A percentile compares a stretch with the other conserved stretches of the same genome.
Evolutionary conservation across 2,888 invertebrate species (phyloP).

Genomic region (Melanotus villosus): DNA sequence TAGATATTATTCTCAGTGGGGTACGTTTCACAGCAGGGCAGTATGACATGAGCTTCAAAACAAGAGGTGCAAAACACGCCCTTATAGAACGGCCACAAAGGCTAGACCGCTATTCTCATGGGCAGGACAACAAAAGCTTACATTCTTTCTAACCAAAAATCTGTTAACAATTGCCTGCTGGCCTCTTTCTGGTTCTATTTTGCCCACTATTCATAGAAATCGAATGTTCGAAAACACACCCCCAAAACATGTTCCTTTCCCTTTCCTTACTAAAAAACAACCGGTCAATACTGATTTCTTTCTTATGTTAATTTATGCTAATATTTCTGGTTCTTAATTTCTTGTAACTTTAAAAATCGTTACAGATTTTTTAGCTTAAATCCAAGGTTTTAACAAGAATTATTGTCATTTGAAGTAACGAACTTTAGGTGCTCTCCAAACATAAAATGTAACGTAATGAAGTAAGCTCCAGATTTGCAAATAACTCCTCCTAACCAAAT

Average conservation of each 20-base stretch:
- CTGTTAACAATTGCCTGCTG: conserved; percentile 52
- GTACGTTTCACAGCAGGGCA: conserved; percentile 48
- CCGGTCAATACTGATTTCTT: too few relatives aligned
- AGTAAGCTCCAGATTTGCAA: too few relatives aligned
- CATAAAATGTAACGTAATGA: too few relatives aligned
- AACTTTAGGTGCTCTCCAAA: too few relatives aligned
- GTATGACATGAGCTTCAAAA: conserved; percentile 44
- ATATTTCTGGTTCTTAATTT: too few relatives aligned
- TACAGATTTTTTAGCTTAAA: too few relatives aligned
- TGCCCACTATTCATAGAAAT: conserved; percentile 58
- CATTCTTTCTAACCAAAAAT: conserved; percentile 54
- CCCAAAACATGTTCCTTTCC: conserved; percentile 29
- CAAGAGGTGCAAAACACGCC: conserved; percentile 43
- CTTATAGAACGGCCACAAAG: conserved; percentile 42
- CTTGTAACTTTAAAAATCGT: too few relatives aligned
- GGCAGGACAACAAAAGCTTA: conserved; percentile 56
- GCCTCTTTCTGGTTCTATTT: conserved; percentile 56
- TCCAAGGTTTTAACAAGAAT: too few relatives aligned
- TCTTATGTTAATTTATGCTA: too few relatives aligned
- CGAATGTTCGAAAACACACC: conserved; percentile 44
- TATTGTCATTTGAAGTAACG: too few relatives aligned
- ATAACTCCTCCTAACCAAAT: too few relatives aligned
- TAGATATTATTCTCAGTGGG: conserved; percentile 55
- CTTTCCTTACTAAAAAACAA: too few relatives aligned
- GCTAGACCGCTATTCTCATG: conserved; percentile 55